Evolutionary conservation across 2,888 invertebrate species (phyloP), one percentile per base, ranked within the genome.

Genomic region (Amorpha juglandis): DNA sequence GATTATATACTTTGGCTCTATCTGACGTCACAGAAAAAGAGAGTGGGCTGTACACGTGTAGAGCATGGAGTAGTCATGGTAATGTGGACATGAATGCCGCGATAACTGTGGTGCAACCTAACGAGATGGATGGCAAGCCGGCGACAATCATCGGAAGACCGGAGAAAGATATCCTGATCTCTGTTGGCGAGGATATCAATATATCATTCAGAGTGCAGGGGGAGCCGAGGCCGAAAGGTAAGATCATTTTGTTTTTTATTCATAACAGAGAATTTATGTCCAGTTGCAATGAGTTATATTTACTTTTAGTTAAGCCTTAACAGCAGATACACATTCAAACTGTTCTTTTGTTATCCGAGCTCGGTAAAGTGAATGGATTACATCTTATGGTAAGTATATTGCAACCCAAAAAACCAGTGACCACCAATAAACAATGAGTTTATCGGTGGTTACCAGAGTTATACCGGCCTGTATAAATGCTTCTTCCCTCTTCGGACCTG

Each of bases 161-260:
- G 0, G 96, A 96, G 65, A 96, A 95, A 68, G 95, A 96, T 78
- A 92, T 98, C 77, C 94, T 95, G 48, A 96, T 97, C 50, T 95
- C 95, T 27, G 94, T 95, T 8, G 97, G 97, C 0, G 97, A 97
- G 89, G 97, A 98, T 78, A 94, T 98, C 71, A 96, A 96, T 52
- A 95, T 98, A 63, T 97, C 97, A 1, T 98, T 97, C 83, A 95
- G 97, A 82, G 95, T 97, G 62, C 95, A 95, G 69, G 98, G 98
- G 68, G 96, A 97, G 79, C 98, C 98, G 0, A 97, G 96, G 82
- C 97, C 98, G 9, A 96, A 96, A 95, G 96, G 98, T 98, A 90
- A 74, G 51, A 64, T 48, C 45, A 7, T 35, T 50, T 48, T 50
- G 45, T 66, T 38, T 50, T 50, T 7, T 50, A 16, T 12, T 50